Evolutionary conservation across 1,140 invertebrate species (phyloP).

Genomic region (Brachionus paranguensis): DNA sequence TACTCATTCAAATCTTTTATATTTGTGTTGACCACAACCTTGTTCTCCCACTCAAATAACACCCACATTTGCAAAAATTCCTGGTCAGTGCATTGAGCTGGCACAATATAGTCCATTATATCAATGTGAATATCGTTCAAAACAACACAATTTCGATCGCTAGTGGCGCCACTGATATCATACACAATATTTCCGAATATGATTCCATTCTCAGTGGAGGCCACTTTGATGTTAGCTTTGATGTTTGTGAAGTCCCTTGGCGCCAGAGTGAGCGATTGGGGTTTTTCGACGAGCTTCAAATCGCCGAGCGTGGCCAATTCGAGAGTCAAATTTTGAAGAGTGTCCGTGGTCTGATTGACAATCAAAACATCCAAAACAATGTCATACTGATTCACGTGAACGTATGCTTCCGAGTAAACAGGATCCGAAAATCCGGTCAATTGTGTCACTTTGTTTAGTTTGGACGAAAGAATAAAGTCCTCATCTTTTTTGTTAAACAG

Average conservation of each 20-base stretch:
- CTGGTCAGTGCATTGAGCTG: conserved; percentile 82
- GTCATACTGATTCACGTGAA: conserved; percentile 93
- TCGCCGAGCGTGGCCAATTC: conserved; percentile 94
- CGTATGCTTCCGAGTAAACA: conserved; percentile 96
- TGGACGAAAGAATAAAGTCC: conserved; percentile 60
- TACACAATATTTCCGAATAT: conserved; percentile 99
- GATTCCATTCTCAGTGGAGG: conserved; percentile 96
- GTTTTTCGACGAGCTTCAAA: conserved; percentile 93
- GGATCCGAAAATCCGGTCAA: conserved; percentile 98
- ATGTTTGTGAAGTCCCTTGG: conserved; percentile 96
- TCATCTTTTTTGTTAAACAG: conserved; percentile 61
- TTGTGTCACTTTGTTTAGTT: conserved; percentile 71
- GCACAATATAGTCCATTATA: conserved; percentile 99
- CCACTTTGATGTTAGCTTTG: conserved; percentile 77
- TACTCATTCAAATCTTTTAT: conserved; percentile 87
- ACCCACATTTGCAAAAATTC: conserved; percentile 99
- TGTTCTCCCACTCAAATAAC: conserved; percentile 99
- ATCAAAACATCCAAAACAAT: conserved; percentile 56
- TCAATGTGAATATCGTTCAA: conserved; percentile 98
- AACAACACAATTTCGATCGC: conserved; percentile 91
- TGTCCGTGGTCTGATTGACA: conserved; percentile 94
- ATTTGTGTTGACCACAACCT: conserved; percentile 86
- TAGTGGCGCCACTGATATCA: conserved; percentile 83
- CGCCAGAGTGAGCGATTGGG: conserved; percentile 84
- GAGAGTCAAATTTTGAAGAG: conserved; percentile 91